Evolutionary conservation across 23 tunicate species (phyloP), one percentile per base, ranked within the genome.

Genomic region (Corella eumyota): DNA sequence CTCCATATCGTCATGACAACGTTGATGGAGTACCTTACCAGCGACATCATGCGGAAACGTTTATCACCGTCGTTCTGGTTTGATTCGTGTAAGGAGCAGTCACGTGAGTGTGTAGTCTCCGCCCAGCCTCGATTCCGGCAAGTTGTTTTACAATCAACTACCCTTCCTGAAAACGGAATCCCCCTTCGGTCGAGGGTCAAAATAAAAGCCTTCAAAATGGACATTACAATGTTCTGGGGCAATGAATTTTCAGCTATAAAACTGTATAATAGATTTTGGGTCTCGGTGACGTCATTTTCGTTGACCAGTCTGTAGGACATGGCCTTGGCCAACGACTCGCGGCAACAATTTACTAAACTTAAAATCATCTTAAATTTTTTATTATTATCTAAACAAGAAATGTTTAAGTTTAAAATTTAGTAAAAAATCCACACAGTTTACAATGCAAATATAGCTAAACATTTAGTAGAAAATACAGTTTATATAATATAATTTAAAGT

Each of bases 1-100:
- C 32, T 50, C 78, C 78, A 72, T 26, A 40, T 47, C 6, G 78
- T 54, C 67, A 72, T 61, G 29, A 72, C 36, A 50, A 37, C 61
- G 32, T 70, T 66, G 3, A 70, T 36, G 20, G 25, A 1, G 17
- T 45, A 54, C 44, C 57, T 59, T 25, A 50, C 33, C 23, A 70
- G 31, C 57, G 31, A 6, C 57, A 58, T 32, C 13, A 66, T 30
- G 11, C 67, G 56, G 24, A 58, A 61, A 19, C 78, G 65, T 6
- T 50, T 33, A 31, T 61, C 73, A 6, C 21, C 37, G 32, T 26
- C 25, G 15, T 49, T 45, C 3, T 24, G 1, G 11, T 53, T 63
- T 0, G 40, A 23, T 3, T 68, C 1, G 0, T 25, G 0, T 26
- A 68, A 34, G 30, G n/a, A 25, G 25, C 62, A 24, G 11, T 53